Conservation (phyloP, 1,140 invertebrate genomes). For the Aphelinus certus region DNA sequence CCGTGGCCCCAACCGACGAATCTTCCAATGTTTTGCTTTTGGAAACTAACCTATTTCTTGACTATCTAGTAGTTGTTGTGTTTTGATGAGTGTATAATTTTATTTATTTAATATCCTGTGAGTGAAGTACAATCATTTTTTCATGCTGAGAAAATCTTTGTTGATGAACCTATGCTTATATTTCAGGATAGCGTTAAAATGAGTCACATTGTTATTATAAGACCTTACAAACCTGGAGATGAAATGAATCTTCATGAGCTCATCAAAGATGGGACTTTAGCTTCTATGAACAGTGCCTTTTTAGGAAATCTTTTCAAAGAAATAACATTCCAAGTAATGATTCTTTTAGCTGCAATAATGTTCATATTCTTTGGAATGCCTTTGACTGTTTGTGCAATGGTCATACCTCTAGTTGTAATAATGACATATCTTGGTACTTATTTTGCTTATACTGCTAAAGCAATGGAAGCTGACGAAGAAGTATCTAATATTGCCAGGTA, state of each 20-base stretch:
- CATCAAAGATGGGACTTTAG: slow-evolving; percentile 62
- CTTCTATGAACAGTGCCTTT: slow-evolving; percentile 62
- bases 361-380: slow-evolving; percentile 69
- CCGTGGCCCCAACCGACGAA: too few species aligned
- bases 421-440: slow-evolving; percentile 63
- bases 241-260: slow-evolving; percentile 60
- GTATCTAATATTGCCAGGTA: slow-evolving; percentile 61
- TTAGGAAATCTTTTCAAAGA: slow-evolving; percentile 62
- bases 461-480: slow-evolving; percentile 61
- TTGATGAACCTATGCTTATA: neutral
- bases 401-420: slow-evolving; percentile 62
- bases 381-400: slow-evolving; percentile 61
- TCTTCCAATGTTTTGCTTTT: too few species aligned
- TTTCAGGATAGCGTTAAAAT: slow-evolving; percentile 43
- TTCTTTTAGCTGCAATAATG: slow-evolving; percentile 65
- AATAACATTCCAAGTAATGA: slow-evolving; percentile 65
- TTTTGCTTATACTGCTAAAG: slow-evolving; percentile 59
- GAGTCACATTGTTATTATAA: slow-evolving; percentile 61
- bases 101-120: too few species aligned
- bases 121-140: neutral
- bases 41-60: too few species aligned
- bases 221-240: slow-evolving; percentile 63
- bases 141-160: neutral
- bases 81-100: too few species aligned
- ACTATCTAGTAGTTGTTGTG: too few species aligned